Percentiles rank a stretch among this genome's conserved stretches.
These are phyloP conservation scores for Pomacea canaliculata DNA, from an alignment of 2,888 invertebrate species.

Conservation along the genomic window DNA sequence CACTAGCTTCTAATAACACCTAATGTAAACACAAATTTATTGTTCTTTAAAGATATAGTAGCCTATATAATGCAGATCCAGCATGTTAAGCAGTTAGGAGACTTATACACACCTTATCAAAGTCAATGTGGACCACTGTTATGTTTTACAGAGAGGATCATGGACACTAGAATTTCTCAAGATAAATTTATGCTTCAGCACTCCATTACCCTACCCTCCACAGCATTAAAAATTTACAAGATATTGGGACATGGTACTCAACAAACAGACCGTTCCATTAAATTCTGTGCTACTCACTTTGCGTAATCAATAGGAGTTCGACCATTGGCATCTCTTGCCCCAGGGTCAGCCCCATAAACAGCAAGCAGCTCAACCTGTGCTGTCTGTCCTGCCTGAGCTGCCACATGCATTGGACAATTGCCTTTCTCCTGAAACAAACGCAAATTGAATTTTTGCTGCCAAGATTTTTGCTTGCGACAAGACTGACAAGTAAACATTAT, in stretches of 20 bases:
- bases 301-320: conserved; percentile 71
- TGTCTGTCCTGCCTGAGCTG: conserved; percentile 91
- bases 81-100: too few relatives aligned
- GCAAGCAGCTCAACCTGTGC: conserved; percentile 92
- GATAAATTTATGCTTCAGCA: not conserved
- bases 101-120: too few relatives aligned
- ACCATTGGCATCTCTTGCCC: conserved; percentile 78
- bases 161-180: not conserved
- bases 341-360: conserved; percentile 94
- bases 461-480: not conserved
- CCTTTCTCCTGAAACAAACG: conserved; percentile 82
- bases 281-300: conserved; percentile 46
- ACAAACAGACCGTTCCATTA: too few relatives aligned
- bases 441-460: conserved; percentile 18
- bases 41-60: too few relatives aligned
- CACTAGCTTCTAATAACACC: too few relatives aligned
- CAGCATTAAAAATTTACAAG: too few relatives aligned
- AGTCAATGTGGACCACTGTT: not conserved
- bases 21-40: too few relatives aligned
- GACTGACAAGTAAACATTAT: not conserved
- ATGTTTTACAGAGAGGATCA: not conserved
- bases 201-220: too few relatives aligned
- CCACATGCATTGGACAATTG: conserved; percentile 91
- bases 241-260: too few relatives aligned
- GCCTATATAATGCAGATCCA: too few relatives aligned